Conservation (phyloP, 2,797 vertebrate species). For the Cirrhinus molitorella region DNA sequence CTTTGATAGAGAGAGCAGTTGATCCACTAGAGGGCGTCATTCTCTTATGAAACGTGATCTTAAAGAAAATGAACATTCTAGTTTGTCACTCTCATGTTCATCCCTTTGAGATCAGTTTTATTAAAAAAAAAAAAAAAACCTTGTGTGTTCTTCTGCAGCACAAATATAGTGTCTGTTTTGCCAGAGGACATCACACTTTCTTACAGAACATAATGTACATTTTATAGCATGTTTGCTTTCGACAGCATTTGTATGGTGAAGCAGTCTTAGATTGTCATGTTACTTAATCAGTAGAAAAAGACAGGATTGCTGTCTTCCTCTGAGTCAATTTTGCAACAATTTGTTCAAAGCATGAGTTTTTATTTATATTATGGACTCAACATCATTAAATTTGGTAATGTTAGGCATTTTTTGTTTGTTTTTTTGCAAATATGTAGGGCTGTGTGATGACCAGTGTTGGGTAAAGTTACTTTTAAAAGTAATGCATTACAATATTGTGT, state of each 20-base stretch:
- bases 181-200: background rate
- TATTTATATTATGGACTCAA: too few species aligned
- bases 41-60: background rate
- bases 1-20: background rate
- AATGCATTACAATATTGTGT: too few species aligned
- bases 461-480: too few species aligned
- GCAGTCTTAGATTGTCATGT: background rate
- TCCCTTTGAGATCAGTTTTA: background rate
- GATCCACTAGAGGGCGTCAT: constrained; percentile 24
- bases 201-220: background rate
- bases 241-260: background rate
- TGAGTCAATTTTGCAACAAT: background rate
- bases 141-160: background rate
- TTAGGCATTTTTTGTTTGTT: too few species aligned
- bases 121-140: background rate
- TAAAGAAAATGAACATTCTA: too few species aligned
- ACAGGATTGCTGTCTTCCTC: background rate
- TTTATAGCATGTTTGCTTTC: background rate
- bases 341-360: background rate
- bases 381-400: too few species aligned
- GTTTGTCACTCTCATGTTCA: background rate
- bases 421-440: too few species aligned
- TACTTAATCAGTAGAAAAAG: background rate
- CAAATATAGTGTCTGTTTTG: background rate
- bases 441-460: too few species aligned